phyloP scores from a whole-genome alignment of 2,797 vertebrate genomes.

The Kryptolebias ocellatus region DNA sequence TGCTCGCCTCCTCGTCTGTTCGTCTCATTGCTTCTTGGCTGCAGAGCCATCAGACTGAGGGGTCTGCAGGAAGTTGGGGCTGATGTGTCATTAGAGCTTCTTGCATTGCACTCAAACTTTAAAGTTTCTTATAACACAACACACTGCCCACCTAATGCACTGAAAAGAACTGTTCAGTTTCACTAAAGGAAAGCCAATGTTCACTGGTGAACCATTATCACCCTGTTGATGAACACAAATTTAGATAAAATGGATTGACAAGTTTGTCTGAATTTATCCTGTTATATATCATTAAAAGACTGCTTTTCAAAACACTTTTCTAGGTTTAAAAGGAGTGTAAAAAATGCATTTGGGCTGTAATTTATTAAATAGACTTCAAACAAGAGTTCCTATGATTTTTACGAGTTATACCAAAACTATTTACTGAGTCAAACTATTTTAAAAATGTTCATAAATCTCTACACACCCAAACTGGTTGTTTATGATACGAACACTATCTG shows the following conservation, averaged over 20 bases:
- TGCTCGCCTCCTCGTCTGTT: slow-evolving; percentile 11
- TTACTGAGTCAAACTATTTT: too few species aligned
- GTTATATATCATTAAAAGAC: neutral
- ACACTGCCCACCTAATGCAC: slow-evolving; percentile 2
- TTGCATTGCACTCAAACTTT: slow-evolving; percentile 37
- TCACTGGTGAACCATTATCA: slow-evolving; percentile 3
- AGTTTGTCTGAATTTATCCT: neutral
- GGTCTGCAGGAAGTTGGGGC: slow-evolving; percentile 56
- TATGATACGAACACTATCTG: too few species aligned
- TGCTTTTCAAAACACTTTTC: too few species aligned
- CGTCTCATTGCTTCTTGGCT: slow-evolving; percentile 50
- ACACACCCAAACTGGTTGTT: too few species aligned
- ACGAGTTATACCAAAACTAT: too few species aligned
- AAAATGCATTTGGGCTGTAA: too few species aligned
- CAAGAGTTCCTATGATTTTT: too few species aligned
- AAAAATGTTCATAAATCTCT: too few species aligned
- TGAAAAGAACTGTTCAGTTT: neutral
- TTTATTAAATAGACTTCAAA: too few species aligned
- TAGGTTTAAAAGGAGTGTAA: too few species aligned
- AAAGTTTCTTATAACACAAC: slow-evolving; percentile 27
- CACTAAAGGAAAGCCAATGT: neutral
- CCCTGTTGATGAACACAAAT: neutral
- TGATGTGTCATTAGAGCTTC: slow-evolving; percentile 65
- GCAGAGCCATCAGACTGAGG: slow-evolving; percentile 62
- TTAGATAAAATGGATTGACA: neutral